These are phyloP conservation scores for Anas platyrhynchos DNA, from an alignment of 2,113 vertebrate genomes.

Conservation along the genomic window DNA sequence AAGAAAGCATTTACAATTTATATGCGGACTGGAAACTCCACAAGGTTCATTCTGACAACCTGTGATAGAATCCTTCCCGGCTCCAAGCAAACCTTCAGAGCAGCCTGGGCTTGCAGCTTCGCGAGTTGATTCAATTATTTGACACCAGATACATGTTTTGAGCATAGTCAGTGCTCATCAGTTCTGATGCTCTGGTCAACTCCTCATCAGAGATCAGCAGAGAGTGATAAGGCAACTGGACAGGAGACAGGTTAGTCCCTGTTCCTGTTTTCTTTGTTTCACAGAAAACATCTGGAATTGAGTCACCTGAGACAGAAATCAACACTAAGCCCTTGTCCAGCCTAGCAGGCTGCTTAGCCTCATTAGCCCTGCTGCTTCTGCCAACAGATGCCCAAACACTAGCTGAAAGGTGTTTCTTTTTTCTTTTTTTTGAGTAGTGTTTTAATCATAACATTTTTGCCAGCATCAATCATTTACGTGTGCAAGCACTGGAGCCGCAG, in stretches of 20 bases:
- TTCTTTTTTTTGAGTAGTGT: neutral
- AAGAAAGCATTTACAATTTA: neutral
- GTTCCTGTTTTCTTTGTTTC: neutral
- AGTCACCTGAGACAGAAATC: neutral
- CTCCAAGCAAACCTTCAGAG: neutral
- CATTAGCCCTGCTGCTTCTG: neutral
- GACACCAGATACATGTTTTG: neutral
- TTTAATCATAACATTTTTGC: slow-evolving; percentile 17
- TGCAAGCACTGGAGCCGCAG: neutral
- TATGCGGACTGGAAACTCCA: neutral
- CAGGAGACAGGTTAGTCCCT: neutral
- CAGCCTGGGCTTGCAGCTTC: neutral
- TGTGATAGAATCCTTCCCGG: neutral
- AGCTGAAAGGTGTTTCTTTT: neutral
- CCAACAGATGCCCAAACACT: neutral
- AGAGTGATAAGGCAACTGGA: neutral
- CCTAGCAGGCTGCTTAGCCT: neutral
- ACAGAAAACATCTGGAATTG: neutral
- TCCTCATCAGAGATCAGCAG: neutral
- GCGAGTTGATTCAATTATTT: neutral
- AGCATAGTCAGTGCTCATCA: neutral
- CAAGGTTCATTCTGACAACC: neutral
- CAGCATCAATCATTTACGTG: neutral
- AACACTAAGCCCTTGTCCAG: neutral
- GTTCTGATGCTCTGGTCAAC: neutral